Conservation (phyloP, 1,140 invertebrate genomes). For the Aphis craccivora region DNA sequence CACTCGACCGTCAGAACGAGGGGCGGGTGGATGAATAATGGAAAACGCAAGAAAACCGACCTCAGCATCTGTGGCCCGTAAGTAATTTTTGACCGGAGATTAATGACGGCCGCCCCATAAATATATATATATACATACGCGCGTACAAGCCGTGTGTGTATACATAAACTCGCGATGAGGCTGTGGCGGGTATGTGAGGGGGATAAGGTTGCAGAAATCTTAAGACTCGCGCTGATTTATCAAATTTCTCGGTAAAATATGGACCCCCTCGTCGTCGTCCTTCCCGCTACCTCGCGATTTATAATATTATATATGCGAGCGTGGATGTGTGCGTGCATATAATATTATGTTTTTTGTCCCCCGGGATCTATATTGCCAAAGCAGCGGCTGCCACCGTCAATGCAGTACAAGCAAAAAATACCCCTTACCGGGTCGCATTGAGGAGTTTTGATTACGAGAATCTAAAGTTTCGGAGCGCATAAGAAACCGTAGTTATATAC, state of each 20-base stretch:
- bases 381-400: background rate
- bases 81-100: conserved; percentile 56
- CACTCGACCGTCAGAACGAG: background rate
- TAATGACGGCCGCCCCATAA: conserved; percentile 33
- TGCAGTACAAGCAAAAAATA: background rate
- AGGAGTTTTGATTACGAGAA: conserved; percentile 29
- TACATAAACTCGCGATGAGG: too few relatives aligned
- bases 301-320: background rate
- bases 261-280: background rate
- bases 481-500: background rate
- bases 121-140: background rate
- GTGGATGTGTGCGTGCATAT: background rate
- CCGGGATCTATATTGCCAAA: background rate
- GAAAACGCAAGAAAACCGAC: conserved; percentile 57
- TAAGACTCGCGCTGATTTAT: conserved; percentile 48
- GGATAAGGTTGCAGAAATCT: conserved; percentile 18
- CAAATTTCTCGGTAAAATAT: background rate
- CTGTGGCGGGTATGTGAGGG: too few relatives aligned
- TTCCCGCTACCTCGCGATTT: background rate
- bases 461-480: background rate
- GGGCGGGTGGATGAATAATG: conserved; percentile 42
- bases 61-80: conserved; percentile 53
- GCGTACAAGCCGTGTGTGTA: background rate
- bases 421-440: background rate
- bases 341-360: background rate